Base-by-base conservation (phyloP, 2,888 invertebrate species). In the Ormia ochracea region DNA sequence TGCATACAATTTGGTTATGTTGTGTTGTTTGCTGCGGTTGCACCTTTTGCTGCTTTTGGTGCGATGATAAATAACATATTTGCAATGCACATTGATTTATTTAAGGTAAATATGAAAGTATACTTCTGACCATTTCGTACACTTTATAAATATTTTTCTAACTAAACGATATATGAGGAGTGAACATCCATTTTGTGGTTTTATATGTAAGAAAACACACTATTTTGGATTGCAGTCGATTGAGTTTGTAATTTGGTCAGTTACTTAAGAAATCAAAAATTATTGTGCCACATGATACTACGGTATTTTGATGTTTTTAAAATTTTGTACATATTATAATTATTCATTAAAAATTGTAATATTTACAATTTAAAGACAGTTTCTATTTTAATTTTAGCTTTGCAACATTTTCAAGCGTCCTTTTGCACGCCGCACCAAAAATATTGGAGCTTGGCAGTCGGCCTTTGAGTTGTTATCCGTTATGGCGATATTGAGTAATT, bases 1-100 rank as follows among this genome's bases (percentile, higher is more conserved):
- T 95, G 94, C 88, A 93, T 94, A 59, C 95, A 95, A 89, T 95
- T 94, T 85, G 95, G 95, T 54, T 95, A 94, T 88, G 94, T 94
- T 3, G 94, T 94, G 81, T 90, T 95, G 17, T 95, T 95, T 88
- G 94, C 94, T 3, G 93, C 94, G 1, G 94, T 94, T 6, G 95
- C 94, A 84, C 95, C 95, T 0, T 90, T 94, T 83, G 94, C 95
- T 0, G 94, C 94, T 0, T 91, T 95, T 80, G 94, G 93, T 91
- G 94, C 94, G 0, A 90, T 94, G 2, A 85, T 93, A 59, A 95
- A 94, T 89, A 95, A 95, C 87, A 85, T 94, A n/a, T 90, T 94
- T 36, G 95, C 94, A 88, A 93, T 94, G 59, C 91, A 94, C 81
- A 92, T 93, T 0, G 95, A 95, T 87, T 93, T 94, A 68, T 94